Conservation (phyloP, 2,113 vertebrate species). For the Tichodroma muraria region DNA sequence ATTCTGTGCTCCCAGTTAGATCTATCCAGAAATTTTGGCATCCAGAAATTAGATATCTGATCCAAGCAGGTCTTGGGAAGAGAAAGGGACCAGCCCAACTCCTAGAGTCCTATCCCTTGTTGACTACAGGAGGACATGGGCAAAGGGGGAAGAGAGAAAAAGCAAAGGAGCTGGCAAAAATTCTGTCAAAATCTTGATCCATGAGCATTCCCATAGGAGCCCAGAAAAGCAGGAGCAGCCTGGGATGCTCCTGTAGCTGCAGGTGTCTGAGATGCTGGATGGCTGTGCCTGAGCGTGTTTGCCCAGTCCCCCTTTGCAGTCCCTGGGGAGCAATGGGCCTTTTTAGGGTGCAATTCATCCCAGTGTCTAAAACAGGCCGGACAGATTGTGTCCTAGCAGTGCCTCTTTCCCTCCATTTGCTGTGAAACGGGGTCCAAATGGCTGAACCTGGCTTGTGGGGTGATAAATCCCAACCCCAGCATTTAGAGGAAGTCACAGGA, state of each 20-base stretch:
- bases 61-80: not conserved
- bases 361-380: not conserved
- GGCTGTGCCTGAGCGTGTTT: not conserved
- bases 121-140: not conserved
- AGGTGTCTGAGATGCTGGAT: not conserved
- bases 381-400: constrained; percentile 34
- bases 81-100: not conserved
- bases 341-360: constrained; percentile 23
- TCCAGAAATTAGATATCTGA: not conserved
- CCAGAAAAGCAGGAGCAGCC: not conserved
- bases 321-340: not conserved
- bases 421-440: not conserved
- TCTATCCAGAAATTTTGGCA: not conserved
- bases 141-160: not conserved
- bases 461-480: not conserved
- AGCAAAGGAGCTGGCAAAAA: not conserved
- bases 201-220: not conserved
- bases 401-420: constrained; percentile 14
- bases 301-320: not conserved
- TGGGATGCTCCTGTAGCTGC: not conserved
- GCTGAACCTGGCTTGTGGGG: not conserved
- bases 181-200: not conserved
- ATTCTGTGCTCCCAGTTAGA: not conserved
- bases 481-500: not conserved
- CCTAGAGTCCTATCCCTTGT: not conserved